Base-by-base conservation (phyloP, 2,797 vertebrate species). In the Enteromius treurensis region DNA sequence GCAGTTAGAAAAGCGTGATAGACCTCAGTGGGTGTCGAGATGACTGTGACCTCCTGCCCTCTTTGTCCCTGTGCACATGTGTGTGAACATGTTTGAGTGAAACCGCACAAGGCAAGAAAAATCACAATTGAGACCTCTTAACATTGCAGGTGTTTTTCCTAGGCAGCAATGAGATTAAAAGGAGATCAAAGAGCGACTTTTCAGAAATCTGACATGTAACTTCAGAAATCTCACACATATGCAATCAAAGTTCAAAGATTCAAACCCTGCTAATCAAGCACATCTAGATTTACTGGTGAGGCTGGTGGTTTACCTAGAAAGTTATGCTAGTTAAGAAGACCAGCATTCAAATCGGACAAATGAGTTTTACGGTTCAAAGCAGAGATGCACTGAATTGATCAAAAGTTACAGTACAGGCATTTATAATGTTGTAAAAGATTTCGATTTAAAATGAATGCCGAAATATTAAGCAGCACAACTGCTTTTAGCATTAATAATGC, bases 1-100 rank as follows among this genome's bases (percentile, higher is more conserved):
- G 51, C 79, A 40, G 67, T 86, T 85, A 69, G 42, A 70, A 84
- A 86, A 82, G 62, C 40, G 84, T 23, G 60, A 85, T 77, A 80
- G 82, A 88, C 58, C 80, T 67, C 76, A 62, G 71, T 51, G 23
- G 32, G 77, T 82, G 82, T 80, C 8, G 80, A 84, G 32, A 51
- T 77, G 9, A 65, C 15, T 83, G 60, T 68, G 26, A 84, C 34
- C 40, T 64, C 53, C 19, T 77, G 80, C 42, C 32, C 49, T 77
- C 47, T 74, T 82, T 83, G 47, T 51, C n/a, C 47, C 3, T 70
- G 53, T 83, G 65, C 58, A 65, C 64, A 49, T 71, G 45, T 78
- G 76, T 83, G 47, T 19, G 29, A 26, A 71, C 70, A 69, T 65
- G 34, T 79, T 34, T n/a, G 76, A 77, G 65, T 29, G 42, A 64